These are phyloP conservation scores for Aphrophora alni DNA, from an alignment of 2,888 invertebrate genomes.

Conservation along the genomic window DNA sequence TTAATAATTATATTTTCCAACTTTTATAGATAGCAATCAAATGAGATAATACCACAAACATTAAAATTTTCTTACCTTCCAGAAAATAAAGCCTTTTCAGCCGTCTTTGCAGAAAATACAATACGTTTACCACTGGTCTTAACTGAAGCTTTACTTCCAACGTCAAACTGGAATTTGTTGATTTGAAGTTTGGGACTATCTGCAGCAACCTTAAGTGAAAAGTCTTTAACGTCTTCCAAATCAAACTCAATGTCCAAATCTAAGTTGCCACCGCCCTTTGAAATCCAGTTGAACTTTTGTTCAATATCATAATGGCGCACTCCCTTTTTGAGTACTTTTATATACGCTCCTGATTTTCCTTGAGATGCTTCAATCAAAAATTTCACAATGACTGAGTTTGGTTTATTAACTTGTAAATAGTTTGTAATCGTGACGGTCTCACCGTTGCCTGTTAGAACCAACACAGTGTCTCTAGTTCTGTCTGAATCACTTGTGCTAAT, in stretches of 20 bases:
- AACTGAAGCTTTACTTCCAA: conserved; percentile 63
- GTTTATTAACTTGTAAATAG: not conserved
- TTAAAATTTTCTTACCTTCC: conserved; percentile 67
- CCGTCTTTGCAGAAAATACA: conserved; percentile 68
- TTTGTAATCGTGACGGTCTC: conserved; percentile 61
- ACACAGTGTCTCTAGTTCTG: conserved; percentile 53
- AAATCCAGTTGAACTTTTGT: conserved; percentile 47
- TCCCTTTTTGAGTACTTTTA: conserved; percentile 58
- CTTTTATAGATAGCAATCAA: no score
- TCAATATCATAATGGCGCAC: conserved; percentile 43
- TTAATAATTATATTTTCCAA: no score
- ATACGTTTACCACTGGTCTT: conserved; percentile 65
- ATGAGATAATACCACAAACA: no score
- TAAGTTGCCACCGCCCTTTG: conserved; percentile 54
- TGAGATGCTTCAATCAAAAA: conserved; percentile 62
- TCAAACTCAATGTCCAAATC: conserved; percentile 60
- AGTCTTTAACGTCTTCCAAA: conserved; percentile 68
- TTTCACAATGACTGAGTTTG: conserved; percentile 62
- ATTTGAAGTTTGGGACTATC: conserved; percentile 70
- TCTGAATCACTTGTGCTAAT: conserved; percentile 45
- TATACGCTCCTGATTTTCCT: conserved; percentile 57
- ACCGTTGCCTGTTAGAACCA: conserved; percentile 63
- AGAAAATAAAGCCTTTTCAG: conserved; percentile 69
- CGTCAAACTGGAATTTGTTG: conserved; percentile 69
- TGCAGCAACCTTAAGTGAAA: conserved; percentile 65